Evolutionary conservation across 2,888 invertebrate genomes (phyloP).

Genomic region (Ormyrus pomaceus): DNA sequence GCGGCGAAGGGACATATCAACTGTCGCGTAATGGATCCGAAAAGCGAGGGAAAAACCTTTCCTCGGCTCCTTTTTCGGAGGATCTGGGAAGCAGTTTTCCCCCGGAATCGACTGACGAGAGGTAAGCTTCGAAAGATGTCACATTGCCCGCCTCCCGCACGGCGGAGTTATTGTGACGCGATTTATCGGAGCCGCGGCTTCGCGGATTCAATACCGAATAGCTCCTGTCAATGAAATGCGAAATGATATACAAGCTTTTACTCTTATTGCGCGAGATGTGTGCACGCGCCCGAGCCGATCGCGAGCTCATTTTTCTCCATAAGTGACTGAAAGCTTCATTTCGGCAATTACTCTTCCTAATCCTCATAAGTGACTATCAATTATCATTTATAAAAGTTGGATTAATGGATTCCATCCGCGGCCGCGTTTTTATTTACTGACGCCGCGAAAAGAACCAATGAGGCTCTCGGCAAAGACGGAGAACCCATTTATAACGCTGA

Average conservation of each 20-base stretch:
- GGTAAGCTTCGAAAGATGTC: too few species aligned
- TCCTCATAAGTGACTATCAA: not conserved
- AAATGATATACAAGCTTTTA: not conserved
- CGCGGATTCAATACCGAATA: not conserved
- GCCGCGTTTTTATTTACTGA: too few species aligned
- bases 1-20: slow-evolving; percentile 44
- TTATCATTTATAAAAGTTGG: not conserved
- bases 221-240: not conserved
- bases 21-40: slow-evolving; percentile 48
- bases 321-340: not conserved
- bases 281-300: too few species aligned
- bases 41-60: slow-evolving; percentile 4
- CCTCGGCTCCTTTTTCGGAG: slow-evolving; percentile 30
- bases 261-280: not conserved
- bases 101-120: too few species aligned
- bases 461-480: too few species aligned
- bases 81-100: not conserved
- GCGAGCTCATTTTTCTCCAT: too few species aligned
- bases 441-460: too few species aligned
- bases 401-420: not conserved
- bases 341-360: not conserved
- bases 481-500: too few species aligned
- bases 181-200: slow-evolving; percentile 1
- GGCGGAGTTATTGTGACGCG: slow-evolving; percentile 8
- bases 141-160: too few species aligned